A percentile compares a stretch with the other conserved stretches of the same genome.
Evolutionary conservation across 2,113 vertebrate genomes (phyloP).

Genomic region (Aptenodytes forsteri): DNA sequence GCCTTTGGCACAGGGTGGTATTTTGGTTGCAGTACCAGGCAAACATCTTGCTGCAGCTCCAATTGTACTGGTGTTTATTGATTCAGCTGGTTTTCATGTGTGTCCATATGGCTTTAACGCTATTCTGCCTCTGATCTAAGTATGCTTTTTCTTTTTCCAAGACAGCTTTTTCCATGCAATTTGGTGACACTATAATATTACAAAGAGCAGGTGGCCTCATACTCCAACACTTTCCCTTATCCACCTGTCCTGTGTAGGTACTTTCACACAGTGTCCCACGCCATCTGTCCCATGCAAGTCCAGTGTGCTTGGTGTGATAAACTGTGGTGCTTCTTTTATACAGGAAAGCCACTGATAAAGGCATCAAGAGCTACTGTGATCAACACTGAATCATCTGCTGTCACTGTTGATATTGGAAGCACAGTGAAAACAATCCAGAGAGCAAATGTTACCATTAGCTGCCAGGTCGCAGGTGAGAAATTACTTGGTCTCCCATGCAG

Average conservation of each 20-base stretch:
- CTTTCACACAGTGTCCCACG: background rate
- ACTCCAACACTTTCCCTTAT: background rate
- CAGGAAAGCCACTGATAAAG: slow-evolving; percentile 84
- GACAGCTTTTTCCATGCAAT: background rate
- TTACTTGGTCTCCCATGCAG: background rate
- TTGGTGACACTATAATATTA: background rate
- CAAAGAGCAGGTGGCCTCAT: background rate
- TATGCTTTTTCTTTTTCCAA: background rate
- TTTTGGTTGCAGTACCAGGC: background rate
- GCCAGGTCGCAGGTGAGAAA: slow-evolving; percentile 81
- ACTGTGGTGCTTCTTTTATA: background rate
- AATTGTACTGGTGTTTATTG: background rate
- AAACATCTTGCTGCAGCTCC: background rate
- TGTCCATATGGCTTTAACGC: background rate
- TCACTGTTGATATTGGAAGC: slow-evolving; percentile 76
- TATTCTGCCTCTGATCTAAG: background rate
- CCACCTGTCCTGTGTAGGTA: background rate
- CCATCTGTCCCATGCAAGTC: background rate
- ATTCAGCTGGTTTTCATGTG: background rate
- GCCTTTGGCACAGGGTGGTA: background rate
- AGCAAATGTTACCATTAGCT: slow-evolving; percentile 78
- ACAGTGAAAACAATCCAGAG: slow-evolving; percentile 74
- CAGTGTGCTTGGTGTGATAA: background rate
- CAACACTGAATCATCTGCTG: slow-evolving; percentile 66
- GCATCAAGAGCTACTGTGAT: slow-evolving; percentile 65